Evolutionary conservation across 2,797 vertebrate genomes (phyloP), one percentile per base, ranked within the genome.

Genomic region (Heteromormyrus szaboi): DNA sequence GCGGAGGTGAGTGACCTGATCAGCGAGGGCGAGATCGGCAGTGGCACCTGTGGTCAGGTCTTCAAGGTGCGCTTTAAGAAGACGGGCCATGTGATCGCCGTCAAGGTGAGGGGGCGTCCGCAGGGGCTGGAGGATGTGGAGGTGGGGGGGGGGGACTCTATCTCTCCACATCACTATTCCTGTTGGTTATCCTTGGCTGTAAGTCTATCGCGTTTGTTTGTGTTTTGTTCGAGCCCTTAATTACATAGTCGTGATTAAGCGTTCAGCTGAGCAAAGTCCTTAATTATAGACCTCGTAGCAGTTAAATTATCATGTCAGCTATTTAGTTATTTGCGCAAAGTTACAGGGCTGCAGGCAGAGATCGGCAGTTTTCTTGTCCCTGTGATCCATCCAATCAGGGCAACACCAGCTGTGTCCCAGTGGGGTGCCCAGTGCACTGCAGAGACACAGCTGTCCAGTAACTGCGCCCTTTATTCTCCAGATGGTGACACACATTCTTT

Each of bases 51-150:
- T 46, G 98, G 98, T 65, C 98, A 99, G 93, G 98, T 99, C 89
- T 98, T 98, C 94, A 98, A 98, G 95, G 98, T 99, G 92, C 96
- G 97, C 50, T 99, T 98, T 94, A 97, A 97, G 94, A 98, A 98
- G 94, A 98, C 98, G 0, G 96, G 95, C 44, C 96, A 98, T 7
- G 92, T 98, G 94, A 98, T 99, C 0, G 98, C 98, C 0, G 98
- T 99, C 88, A 99, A 99, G 96, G 98, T 98, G 90, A 92, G 93
- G 25, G 62, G 62, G 89, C 1, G 25, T 41, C 7, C 11, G 9
- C 51, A 4, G 44, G 19, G 12, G 17, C 4, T 2, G 17, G 3
- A 56, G 17, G 33, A 22, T 2, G 6, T 41, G 51, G 12, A 59
- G 22, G 51, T 29, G 9, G 22, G n/a, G n/a, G 19, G 19, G 33